Conservation (phyloP, 2,113 vertebrate genomes). For the Pseudorectes ferrugineus region DNA sequence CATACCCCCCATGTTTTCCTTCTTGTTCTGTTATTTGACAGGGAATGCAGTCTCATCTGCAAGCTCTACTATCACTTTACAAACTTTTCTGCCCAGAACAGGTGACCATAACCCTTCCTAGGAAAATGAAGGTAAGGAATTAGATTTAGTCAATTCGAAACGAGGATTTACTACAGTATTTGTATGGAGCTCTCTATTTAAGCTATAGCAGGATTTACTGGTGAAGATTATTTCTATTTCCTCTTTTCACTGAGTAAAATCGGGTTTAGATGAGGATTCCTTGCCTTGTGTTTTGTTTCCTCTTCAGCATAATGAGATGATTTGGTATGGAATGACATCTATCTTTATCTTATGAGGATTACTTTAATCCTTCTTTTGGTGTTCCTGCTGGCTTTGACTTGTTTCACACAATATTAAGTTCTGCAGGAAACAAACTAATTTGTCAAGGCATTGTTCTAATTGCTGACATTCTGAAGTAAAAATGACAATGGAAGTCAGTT, state of each 20-base stretch:
- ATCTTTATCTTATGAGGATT: background rate
- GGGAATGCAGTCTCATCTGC: slow-evolving; percentile 84
- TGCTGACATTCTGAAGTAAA: background rate
- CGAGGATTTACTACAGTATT: background rate
- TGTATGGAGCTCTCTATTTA: background rate
- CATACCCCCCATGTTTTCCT: background rate
- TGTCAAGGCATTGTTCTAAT: background rate
- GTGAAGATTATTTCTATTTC: background rate
- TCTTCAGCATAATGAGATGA: background rate
- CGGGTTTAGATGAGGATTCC: background rate
- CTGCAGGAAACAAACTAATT: background rate
- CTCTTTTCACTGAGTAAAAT: background rate
- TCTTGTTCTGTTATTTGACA: slow-evolving; percentile 39
- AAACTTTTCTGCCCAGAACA: slow-evolving; percentile 85
- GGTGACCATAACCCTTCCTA: slow-evolving; percentile 80
- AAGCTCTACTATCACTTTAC: slow-evolving; percentile 87
- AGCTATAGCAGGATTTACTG: background rate
- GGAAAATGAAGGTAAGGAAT: slow-evolving; percentile 78
- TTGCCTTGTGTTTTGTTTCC: background rate
- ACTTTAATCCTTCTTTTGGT: background rate
- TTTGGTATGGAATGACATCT: background rate
- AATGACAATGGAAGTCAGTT: background rate
- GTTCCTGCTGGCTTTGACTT: background rate
- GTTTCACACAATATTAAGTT: background rate
- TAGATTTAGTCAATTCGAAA: background rate